Evolutionary conservation across 2,113 vertebrate species (phyloP).

Genomic region (Aspiorhynchus laticeps): DNA sequence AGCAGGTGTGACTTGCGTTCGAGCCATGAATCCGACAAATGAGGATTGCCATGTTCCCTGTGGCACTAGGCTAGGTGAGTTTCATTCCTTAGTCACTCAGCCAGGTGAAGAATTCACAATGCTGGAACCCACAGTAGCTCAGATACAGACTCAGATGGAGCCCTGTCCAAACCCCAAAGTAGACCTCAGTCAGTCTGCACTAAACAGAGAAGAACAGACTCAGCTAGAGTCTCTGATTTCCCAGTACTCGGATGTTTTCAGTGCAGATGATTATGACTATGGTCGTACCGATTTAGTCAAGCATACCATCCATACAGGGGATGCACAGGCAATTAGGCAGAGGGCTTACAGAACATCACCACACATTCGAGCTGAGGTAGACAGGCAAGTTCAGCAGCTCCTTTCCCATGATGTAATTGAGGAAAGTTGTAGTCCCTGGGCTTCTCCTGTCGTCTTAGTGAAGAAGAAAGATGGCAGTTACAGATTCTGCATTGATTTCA

Average conservation of each 20-base stretch:
- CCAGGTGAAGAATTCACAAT: not conserved
- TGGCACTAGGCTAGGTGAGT: not conserved
- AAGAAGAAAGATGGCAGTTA: slow-evolving; percentile 49
- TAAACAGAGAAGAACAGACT: not conserved
- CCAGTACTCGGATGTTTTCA: not conserved
- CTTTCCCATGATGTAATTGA: slow-evolving; percentile 41
- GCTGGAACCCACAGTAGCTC: not conserved
- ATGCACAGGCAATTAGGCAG: slow-evolving; percentile 12
- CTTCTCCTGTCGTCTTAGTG: slow-evolving; percentile 43
- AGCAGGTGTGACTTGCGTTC: not conserved
- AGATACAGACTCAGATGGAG: not conserved
- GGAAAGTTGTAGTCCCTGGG: slow-evolving; percentile 50
- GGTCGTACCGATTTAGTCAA: slow-evolving; percentile 28
- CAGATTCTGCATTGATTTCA: too few species aligned
- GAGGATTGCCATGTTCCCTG: not conserved
- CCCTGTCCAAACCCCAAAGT: not conserved
- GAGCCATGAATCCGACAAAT: not conserved
- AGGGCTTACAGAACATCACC: slow-evolving; percentile 45
- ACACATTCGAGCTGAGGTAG: slow-evolving; percentile 40
- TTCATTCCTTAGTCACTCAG: not conserved
- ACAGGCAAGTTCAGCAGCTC: slow-evolving; percentile 39
- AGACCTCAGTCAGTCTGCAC: not conserved
- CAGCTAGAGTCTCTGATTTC: not conserved
- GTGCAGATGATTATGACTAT: not conserved
- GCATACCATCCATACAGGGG: slow-evolving; percentile 24